Evolutionary conservation across 2,888 invertebrate species (phyloP).

Genomic region (Tenthredo distinguenda): DNA sequence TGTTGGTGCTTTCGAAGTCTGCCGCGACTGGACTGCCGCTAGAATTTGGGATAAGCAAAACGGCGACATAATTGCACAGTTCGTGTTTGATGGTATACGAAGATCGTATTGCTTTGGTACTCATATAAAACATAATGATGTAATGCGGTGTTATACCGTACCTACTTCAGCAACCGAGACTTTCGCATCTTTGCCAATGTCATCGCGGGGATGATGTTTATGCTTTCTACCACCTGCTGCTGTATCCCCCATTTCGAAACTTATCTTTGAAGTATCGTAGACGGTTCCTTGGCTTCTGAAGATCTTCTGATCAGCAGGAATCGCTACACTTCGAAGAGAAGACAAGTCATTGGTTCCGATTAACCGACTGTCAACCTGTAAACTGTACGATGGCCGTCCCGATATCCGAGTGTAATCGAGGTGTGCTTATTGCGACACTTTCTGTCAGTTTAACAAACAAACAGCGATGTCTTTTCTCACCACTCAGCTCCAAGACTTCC

Average conservation of each 20-base stretch:
- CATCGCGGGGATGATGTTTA: slow-evolving; percentile 16
- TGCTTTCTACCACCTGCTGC: not conserved
- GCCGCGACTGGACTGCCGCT: slow-evolving; percentile 15
- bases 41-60: not conserved
- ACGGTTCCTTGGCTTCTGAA: not conserved
- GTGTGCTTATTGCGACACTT: not conserved
- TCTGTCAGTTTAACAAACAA: not conserved
- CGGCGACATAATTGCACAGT: not conserved
- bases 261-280: not conserved
- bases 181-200: not conserved
- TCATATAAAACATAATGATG: not conserved
- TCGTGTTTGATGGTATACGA: not conserved
- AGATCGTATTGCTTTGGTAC: not conserved
- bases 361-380: not conserved
- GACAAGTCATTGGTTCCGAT: not conserved
- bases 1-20: not conserved
- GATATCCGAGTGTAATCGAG: not conserved
- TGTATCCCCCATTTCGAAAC: not conserved
- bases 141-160: not conserved
- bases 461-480: not conserved
- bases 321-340: not conserved
- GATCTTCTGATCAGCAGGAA: not conserved
- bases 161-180: slow-evolving; percentile 12
- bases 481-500: not conserved
- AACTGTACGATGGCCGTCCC: not conserved